These are phyloP conservation scores for Ylistrum balloti DNA, from an alignment of 1,140 invertebrate genomes.

Conservation along the genomic window DNA sequence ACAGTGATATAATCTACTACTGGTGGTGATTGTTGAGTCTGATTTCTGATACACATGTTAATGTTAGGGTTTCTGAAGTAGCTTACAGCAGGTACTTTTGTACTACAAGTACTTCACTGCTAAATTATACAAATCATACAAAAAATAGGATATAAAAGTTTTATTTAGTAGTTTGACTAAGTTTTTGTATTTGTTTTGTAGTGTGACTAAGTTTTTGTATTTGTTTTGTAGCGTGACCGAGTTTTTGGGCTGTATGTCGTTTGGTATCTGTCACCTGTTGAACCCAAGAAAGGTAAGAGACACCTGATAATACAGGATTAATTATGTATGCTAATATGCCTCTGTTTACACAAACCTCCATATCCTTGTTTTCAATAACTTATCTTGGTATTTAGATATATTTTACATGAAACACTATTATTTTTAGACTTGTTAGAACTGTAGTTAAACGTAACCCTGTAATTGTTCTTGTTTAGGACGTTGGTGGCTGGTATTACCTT, in stretches of 20 bases:
- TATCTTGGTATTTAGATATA: neutral
- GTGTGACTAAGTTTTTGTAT: neutral
- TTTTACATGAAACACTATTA: neutral
- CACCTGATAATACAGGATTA: too few relatives aligned
- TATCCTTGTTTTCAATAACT: too few relatives aligned
- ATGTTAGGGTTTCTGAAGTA: too few relatives aligned
- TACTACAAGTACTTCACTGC: too few relatives aligned
- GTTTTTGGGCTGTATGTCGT: conserved; percentile 91
- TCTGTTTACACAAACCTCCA: too few relatives aligned
- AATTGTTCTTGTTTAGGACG: conserved; percentile 77
- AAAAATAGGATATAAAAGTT: too few relatives aligned
- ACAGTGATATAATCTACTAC: too few relatives aligned
- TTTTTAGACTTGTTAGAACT: neutral
- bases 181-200: too few relatives aligned
- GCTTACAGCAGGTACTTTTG: too few relatives aligned
- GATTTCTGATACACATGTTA: too few relatives aligned
- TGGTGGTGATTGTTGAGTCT: neutral
- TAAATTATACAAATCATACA: too few relatives aligned
- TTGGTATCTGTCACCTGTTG: conserved; percentile 88
- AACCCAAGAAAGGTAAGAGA: conserved; percentile 84
- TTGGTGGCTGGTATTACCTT: conserved; percentile 84
- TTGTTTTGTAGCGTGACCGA: conserved; percentile 87
- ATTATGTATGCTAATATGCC: neutral
- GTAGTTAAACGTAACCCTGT: neutral
- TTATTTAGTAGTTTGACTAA: too few relatives aligned